Percentiles rank a stretch among this genome's conserved stretches.
Evolutionary conservation across 2,113 vertebrate species (phyloP).

Genomic region (Euleptes europaea): DNA sequence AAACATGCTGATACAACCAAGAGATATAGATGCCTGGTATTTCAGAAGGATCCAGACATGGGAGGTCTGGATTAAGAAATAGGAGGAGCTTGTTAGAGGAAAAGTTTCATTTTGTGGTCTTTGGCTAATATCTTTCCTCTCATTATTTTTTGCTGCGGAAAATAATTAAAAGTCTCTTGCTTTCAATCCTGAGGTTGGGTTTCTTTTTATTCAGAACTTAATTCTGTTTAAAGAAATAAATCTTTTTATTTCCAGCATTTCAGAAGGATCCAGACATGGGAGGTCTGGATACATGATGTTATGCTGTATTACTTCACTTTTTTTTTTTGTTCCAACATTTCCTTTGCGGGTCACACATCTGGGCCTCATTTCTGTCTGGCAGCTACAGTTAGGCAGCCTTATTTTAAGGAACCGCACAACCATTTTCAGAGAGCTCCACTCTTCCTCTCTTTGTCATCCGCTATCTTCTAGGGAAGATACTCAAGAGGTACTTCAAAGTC

Average conservation of each 20-base stretch:
- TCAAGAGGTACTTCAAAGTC: slow-evolving; percentile 67
- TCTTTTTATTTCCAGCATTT: no score
- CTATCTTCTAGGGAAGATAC: slow-evolving; percentile 65
- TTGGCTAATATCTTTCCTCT: no score
- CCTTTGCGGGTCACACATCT: slow-evolving; percentile 31
- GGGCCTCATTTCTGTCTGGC: slow-evolving; percentile 37
- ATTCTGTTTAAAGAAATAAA: no score
- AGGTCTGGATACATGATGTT: slow-evolving; percentile 20
- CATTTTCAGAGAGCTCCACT: slow-evolving; percentile 48
- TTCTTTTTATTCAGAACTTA: no score
- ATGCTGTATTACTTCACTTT: neutral
- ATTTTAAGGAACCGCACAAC: slow-evolving; percentile 60
- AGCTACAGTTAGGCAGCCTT: slow-evolving; percentile 39
- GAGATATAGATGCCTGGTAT: neutral
- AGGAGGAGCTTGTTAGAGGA: no score
- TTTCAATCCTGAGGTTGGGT: no score
- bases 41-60: neutral
- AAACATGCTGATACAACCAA: neutral
- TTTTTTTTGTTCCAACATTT: slow-evolving; percentile 45
- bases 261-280: slow-evolving; percentile 2
- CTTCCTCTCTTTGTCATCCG: slow-evolving; percentile 51
- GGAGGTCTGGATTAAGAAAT: slow-evolving; percentile 31
- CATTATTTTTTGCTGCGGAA: no score
- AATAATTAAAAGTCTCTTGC: no score
- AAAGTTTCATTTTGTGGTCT: no score